phyloP scores from a whole-genome alignment of 2,888 invertebrate genomes.

The Dione juno region DNA sequence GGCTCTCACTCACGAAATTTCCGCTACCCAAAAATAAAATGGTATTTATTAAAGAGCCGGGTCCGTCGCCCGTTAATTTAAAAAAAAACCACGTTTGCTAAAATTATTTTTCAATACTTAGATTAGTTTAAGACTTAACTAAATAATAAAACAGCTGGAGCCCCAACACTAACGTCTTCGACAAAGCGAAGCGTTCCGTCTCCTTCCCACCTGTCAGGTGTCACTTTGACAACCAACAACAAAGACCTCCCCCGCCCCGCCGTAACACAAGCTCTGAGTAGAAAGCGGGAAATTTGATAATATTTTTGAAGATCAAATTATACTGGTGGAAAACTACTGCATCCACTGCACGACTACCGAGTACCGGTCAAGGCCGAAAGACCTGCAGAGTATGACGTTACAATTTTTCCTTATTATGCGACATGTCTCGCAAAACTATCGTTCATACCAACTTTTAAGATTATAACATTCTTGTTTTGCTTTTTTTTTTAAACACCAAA shows the following conservation, averaged over 20 bases:
- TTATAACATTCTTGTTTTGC: not conserved
- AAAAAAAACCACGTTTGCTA: no score
- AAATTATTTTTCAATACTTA: no score
- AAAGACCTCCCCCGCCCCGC: conserved; percentile 39
- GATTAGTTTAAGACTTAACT: no score
- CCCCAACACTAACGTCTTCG: not conserved
- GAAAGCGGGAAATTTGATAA: conserved; percentile 25
- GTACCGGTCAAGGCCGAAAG: conserved; percentile 50
- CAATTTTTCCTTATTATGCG: conserved; percentile 5
- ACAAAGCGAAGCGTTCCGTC: not conserved
- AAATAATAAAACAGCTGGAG: not conserved
- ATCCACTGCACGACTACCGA: conserved; percentile 44
- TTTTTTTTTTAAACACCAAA: not conserved
- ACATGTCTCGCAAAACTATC: not conserved
- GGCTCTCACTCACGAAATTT: no score
- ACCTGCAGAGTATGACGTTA: conserved; percentile 41
- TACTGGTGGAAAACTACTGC: conserved; percentile 40
- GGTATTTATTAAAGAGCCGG: no score
- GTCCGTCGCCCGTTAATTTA: no score
- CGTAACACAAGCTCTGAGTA: not conserved
- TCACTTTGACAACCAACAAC: conserved; percentile 57
- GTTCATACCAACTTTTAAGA: not conserved
- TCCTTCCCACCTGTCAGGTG: conserved; percentile 49
- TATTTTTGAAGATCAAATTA: conserved; percentile 34
- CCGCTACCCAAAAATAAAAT: no score